Base-by-base conservation (phyloP, 2,797 vertebrate genomes). In the Brotula barbata region DNA sequence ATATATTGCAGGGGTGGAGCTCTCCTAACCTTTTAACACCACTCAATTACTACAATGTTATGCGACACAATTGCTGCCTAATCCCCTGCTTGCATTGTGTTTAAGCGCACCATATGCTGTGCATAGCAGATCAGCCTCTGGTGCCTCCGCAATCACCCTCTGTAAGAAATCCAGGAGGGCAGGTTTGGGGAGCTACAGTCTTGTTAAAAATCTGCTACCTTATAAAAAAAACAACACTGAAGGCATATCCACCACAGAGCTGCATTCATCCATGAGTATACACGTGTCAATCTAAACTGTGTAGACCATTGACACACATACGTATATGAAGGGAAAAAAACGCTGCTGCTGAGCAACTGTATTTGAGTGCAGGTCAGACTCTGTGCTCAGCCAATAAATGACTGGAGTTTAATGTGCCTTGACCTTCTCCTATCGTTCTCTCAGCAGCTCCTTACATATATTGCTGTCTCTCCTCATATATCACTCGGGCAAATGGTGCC, bases 351-450 rank as follows among this genome's bases (percentile, higher is more conserved):
- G 68, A 85, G 73, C 77, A 78, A 87, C 81, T 81, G 80, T 83
- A 83, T 91, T 89, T 83, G 81, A 77, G 83, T 74, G 37, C 77
- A 73, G 79, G 79, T 85, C 85, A 82, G 84, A 85, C 77, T 69
- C 69, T 53, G 71, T 73, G 79, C 81, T 78, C 52, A 66, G 80
- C 77, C 83, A 85, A 83, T 90, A 90, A 90, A 90, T 62, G 83
- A 78, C 77, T 74, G 25, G 78, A 87, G 85, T 87, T 87, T 88
- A 91, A 89, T 86, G 85, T 85, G 78, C 83, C 82, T 85, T 87
- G 87, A 90, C 88, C 89, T 91, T 90, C 88, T 69, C 68, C 36
- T 73, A 82, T 85, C 87, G 81, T 88, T 89, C 88, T 90, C 85
- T 90, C 82, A 87, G 87, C 83, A 76, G 83, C 78, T 86, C 80